These are phyloP conservation scores for Melanophora roralis DNA, from an alignment of 2,888 invertebrate genomes.

Conservation along the genomic window DNA sequence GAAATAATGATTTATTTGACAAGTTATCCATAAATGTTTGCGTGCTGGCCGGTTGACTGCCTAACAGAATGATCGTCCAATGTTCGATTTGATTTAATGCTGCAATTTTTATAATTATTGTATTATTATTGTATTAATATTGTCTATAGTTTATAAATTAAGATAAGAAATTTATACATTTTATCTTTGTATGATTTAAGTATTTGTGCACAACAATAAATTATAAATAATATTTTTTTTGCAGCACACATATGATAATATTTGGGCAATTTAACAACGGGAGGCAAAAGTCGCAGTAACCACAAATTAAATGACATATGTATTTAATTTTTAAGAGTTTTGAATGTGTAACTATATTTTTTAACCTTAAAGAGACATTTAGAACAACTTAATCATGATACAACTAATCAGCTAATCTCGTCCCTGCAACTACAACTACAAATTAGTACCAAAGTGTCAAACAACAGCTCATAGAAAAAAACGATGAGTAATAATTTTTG, in stretches of 20 bases:
- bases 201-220: background rate
- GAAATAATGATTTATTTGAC: conserved; percentile 62
- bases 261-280: conserved; percentile 50
- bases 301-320: too few relatives aligned
- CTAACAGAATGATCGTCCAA: background rate
- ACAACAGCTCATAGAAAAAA: too few relatives aligned
- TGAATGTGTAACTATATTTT: too few relatives aligned
- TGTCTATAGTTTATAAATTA: conserved; percentile 50
- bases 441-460: too few relatives aligned
- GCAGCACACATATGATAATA: conserved; percentile 9
- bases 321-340: too few relatives aligned
- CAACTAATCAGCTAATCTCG: too few relatives aligned
- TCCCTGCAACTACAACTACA: too few relatives aligned
- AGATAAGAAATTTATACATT: conserved; percentile 59
- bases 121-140: too few relatives aligned
- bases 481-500: too few relatives aligned
- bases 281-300: conserved; percentile 47
- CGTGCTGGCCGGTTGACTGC: background rate
- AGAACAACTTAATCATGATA: too few relatives aligned
- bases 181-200: conserved; percentile 5
- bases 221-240: conserved; percentile 32
- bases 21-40: conserved; percentile 60
- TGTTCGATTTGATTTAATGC: conserved; percentile 46
- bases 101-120: conserved; percentile 41
- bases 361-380: too few relatives aligned